Percentiles rank a stretch among this genome's conserved stretches.
Evolutionary conservation across 2,113 vertebrate species (phyloP).

Genomic region (Suncus etruscus): DNA sequence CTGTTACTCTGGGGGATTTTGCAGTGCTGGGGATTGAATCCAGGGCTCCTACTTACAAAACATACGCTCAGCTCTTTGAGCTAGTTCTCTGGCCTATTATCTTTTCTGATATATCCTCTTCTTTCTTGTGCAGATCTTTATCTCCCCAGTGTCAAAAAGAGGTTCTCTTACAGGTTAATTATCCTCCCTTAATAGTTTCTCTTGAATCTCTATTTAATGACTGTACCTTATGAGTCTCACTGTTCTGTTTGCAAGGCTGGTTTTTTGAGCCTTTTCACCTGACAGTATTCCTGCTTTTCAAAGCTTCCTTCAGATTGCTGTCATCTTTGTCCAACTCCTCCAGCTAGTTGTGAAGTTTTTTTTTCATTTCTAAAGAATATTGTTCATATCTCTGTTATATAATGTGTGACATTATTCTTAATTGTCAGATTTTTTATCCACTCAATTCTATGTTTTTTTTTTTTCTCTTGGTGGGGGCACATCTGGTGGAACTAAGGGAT

Average conservation of each 20-base stretch:
- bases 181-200: background rate
- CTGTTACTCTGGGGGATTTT: no score
- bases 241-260: constrained; percentile 47
- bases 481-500: no score
- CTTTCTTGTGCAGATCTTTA: constrained; percentile 26
- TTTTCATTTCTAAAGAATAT: constrained; percentile 57
- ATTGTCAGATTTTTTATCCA: background rate
- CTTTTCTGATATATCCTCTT: background rate
- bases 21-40: no score
- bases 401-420: constrained; percentile 41
- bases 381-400: background rate
- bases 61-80: background rate
- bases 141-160: constrained; percentile 3
- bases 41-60: no score
- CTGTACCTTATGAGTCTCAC: background rate
- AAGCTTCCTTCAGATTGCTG: background rate
- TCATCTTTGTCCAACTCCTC: background rate
- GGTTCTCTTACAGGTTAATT: background rate
- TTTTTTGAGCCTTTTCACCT: constrained; percentile 12
- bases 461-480: no score
- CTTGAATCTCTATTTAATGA: background rate
- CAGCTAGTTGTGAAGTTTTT: constrained; percentile 26
- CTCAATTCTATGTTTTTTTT: constrained; percentile 24
- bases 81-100: background rate
- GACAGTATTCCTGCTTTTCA: background rate